phyloP scores from a whole-genome alignment of 2,888 invertebrate genomes.

The Pyrrhia umbra region DNA sequence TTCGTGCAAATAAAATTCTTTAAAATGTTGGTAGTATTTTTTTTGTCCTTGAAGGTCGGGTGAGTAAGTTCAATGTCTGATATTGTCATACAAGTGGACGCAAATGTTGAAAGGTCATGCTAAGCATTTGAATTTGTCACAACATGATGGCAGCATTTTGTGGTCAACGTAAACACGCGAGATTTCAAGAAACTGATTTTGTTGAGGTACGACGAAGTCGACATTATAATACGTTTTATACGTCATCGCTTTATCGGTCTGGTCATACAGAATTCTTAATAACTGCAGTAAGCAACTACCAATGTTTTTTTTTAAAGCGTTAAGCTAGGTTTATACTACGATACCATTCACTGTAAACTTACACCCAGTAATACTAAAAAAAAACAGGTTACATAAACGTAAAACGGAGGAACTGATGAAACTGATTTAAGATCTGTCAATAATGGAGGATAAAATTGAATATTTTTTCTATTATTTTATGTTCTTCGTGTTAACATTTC shows the following conservation, averaged over 20 bases:
- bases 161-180: slow-evolving; percentile 60
- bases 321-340: too few species aligned
- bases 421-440: too few species aligned
- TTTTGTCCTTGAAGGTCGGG: neutral
- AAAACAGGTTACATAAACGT: too few species aligned
- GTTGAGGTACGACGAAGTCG: slow-evolving; percentile 31
- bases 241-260: slow-evolving; percentile 29
- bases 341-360: too few species aligned
- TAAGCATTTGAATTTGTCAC: slow-evolving; percentile 60
- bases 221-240: slow-evolving; percentile 29
- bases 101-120: slow-evolving; percentile 60
- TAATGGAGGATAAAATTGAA: too few species aligned
- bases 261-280: slow-evolving; percentile 7
- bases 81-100: neutral
- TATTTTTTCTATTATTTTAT: too few species aligned
- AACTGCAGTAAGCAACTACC: neutral
- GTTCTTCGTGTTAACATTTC: too few species aligned
- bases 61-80: neutral
- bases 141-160: slow-evolving; percentile 49
- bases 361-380: too few species aligned
- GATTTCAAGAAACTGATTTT: slow-evolving; percentile 56
- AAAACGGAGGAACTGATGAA: too few species aligned
- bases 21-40: slow-evolving; percentile 46
- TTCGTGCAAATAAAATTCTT: slow-evolving; percentile 68
- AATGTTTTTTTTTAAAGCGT: neutral